phyloP scores from a whole-genome alignment of 2,888 invertebrate genomes.

The Girardia tigrina region DNA sequence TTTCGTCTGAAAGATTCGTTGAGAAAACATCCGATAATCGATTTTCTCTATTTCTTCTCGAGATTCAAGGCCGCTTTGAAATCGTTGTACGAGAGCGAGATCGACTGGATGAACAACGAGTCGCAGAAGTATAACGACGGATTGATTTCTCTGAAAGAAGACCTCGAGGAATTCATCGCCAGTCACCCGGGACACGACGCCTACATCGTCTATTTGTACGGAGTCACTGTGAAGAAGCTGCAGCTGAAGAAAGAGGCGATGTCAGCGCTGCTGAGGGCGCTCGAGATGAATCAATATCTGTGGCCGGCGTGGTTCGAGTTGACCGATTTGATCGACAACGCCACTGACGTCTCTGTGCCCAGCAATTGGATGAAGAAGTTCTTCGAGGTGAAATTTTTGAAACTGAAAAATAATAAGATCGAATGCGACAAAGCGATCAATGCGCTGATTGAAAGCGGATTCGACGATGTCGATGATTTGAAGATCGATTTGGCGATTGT shows the following conservation, averaged over 20 bases:
- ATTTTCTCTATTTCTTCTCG: neutral
- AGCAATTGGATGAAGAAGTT: slow-evolving; percentile 86
- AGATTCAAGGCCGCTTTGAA: neutral
- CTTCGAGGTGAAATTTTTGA: slow-evolving; percentile 61
- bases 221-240: slow-evolving; percentile 72
- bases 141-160: slow-evolving; percentile 6
- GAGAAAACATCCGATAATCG: neutral
- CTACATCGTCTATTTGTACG: slow-evolving; percentile 57
- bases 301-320: slow-evolving; percentile 93
- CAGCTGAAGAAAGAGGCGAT: slow-evolving; percentile 67
- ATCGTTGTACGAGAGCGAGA: neutral
- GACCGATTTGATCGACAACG: slow-evolving; percentile 67
- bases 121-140: slow-evolving; percentile 11
- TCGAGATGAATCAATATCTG: slow-evolving; percentile 66
- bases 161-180: neutral
- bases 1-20: neutral
- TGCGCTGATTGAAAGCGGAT: slow-evolving; percentile 64
- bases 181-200: slow-evolving; percentile 26
- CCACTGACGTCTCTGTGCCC: slow-evolving; percentile 60
- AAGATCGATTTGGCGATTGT: slow-evolving; percentile 79
- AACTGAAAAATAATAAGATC: slow-evolving; percentile 74
- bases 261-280: slow-evolving; percentile 64
- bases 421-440: slow-evolving; percentile 74
- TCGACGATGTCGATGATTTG: slow-evolving; percentile 72
- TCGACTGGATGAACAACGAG: neutral